Conservation (phyloP, 1,140 invertebrate species). For the Octopus sinensis region DNA sequence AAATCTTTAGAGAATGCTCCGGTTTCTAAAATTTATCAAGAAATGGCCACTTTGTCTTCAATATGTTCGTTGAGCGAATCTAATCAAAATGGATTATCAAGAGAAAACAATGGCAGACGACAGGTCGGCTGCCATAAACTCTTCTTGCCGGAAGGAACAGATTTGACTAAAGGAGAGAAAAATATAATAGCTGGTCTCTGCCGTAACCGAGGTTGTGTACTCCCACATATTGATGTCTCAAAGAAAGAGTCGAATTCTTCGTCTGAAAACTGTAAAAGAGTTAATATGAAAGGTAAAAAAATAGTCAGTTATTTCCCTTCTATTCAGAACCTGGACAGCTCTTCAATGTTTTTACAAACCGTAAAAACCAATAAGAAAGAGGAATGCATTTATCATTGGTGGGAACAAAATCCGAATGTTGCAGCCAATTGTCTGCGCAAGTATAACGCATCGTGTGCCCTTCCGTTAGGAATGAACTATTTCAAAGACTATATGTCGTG, state of each 20-base stretch:
- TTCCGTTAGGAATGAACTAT: neutral
- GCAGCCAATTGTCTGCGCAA: too few species aligned
- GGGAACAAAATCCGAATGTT: neutral
- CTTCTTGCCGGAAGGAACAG: neutral
- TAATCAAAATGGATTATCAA: neutral
- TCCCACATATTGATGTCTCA: neutral
- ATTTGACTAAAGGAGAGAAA: constrained; percentile 4
- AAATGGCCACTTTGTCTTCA: neutral
- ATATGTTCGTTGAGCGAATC: neutral
- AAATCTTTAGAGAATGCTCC: neutral
- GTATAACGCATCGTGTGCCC: neutral
- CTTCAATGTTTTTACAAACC: too few species aligned
- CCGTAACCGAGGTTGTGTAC: neutral
- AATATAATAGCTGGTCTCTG: constrained; percentile 9
- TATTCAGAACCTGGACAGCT: too few species aligned
- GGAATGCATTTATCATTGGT: neutral
- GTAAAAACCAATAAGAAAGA: too few species aligned
- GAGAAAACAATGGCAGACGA: neutral
- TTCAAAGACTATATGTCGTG: neutral
- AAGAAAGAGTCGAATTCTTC: neutral
- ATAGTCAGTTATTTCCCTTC: too few species aligned
- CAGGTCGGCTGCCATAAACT: neutral
- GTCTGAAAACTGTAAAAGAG: too few species aligned
- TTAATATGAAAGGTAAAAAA: too few species aligned
- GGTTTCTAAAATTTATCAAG: neutral